Percentiles rank a stretch among this genome's conserved stretches.
phyloP scores from a whole-genome alignment of 2,888 invertebrate species.

The Glyphotaelius pellucidus region DNA sequence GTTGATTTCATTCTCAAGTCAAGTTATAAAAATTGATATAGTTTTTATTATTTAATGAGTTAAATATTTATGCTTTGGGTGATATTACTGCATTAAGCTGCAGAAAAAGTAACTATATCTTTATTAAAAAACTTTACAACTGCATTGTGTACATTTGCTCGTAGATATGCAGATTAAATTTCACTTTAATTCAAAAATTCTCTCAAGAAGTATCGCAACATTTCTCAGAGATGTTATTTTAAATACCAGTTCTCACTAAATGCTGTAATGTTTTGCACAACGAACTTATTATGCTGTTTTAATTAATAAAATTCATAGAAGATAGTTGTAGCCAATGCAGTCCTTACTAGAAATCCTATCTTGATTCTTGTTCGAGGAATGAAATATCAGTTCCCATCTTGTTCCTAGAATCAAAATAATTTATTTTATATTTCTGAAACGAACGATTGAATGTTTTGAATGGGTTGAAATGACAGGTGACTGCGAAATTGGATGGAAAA shows the following conservation, averaged over 20 bases:
- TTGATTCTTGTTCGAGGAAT: background rate
- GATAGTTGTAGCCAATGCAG: background rate
- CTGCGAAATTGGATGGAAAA: background rate
- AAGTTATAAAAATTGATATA: too few species aligned
- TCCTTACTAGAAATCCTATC: background rate
- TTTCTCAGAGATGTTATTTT: background rate
- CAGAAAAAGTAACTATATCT: background rate
- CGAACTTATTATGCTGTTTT: too few species aligned
- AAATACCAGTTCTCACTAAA: background rate
- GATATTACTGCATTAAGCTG: background rate
- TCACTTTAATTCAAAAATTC: background rate
- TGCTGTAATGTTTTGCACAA: background rate
- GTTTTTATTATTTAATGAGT: too few species aligned
- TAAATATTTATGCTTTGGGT: background rate
- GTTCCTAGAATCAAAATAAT: background rate
- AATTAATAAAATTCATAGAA: background rate
- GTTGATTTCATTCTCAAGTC: too few species aligned
- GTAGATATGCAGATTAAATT: background rate
- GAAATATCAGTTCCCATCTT: background rate
- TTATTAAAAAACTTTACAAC: background rate
- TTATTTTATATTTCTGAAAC: background rate
- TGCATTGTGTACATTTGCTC: background rate
- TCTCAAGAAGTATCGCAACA: background rate
- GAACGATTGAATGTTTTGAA: background rate
- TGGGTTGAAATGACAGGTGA: background rate